A percentile compares a stretch with the other conserved stretches of the same genome.
phyloP scores from a whole-genome alignment of 2,797 vertebrate genomes.

The Hoplostethus mediterraneus region DNA sequence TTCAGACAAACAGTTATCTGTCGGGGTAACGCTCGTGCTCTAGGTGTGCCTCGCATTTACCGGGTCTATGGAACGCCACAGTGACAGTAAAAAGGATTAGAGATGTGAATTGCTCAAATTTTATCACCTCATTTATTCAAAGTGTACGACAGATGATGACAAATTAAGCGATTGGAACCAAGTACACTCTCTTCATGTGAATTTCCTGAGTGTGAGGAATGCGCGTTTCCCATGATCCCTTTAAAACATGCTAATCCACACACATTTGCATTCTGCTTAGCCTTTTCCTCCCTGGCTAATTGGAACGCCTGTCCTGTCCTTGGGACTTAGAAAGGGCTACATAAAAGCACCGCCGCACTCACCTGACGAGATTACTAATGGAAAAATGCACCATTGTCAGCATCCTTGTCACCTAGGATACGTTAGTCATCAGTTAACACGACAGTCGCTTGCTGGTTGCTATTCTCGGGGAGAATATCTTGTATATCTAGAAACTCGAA shows the following conservation, averaged over 20 bases:
- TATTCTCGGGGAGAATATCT: conserved; percentile 44
- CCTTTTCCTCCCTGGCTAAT: conserved; percentile 69
- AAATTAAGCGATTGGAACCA: conserved; percentile 55
- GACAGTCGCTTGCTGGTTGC: conserved; percentile 25
- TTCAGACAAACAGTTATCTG: background rate
- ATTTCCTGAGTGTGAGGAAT: conserved; percentile 42
- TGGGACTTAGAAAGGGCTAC: conserved; percentile 77
- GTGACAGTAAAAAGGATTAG: background rate
- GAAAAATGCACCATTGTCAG: conserved; percentile 63
- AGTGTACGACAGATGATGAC: conserved; percentile 31
- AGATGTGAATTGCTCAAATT: conserved; percentile 7
- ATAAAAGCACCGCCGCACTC: conserved; percentile 76
- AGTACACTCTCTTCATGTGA: conserved; percentile 50
- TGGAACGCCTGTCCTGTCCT: conserved; percentile 75
- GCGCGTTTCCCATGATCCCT: conserved; percentile 68
- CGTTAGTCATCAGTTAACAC: conserved; percentile 62
- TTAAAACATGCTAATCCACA: conserved; percentile 76
- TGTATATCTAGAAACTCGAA: conserved; percentile 57
- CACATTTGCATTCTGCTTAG: conserved; percentile 78
- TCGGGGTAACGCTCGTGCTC: background rate
- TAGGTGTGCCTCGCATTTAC: conserved; percentile 9
- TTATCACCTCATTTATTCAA: conserved; percentile 40
- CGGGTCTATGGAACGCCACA: no score
- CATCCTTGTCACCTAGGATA: conserved; percentile 63
- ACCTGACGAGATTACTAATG: conserved; percentile 80